A percentile compares a stretch with the other conserved stretches of the same genome.
Evolutionary conservation across 1,140 invertebrate genomes (phyloP).

Genomic region (Mycetomoellerius zeteki): DNA sequence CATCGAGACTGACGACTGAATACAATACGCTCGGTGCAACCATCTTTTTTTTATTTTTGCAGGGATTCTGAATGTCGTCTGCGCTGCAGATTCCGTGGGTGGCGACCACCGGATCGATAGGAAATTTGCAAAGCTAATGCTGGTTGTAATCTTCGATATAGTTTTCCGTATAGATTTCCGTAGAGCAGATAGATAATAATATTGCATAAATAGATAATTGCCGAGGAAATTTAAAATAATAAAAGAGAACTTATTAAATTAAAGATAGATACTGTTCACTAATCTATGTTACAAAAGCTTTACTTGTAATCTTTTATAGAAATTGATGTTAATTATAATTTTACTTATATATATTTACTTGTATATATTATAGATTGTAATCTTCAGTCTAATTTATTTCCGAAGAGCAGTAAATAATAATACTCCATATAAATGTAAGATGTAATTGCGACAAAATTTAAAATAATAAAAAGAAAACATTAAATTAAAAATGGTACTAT

Average conservation of each 20-base stretch:
- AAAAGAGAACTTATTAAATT: background rate
- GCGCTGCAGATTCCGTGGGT: background rate
- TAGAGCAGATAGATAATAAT: background rate
- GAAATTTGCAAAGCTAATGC: background rate
- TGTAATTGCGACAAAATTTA: no score
- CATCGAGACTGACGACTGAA: slow-evolving; percentile 32
- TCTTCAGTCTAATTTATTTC: no score
- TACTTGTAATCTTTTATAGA: background rate
- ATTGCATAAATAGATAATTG: background rate
- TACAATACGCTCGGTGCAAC: slow-evolving; percentile 13
- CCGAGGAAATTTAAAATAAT: background rate
- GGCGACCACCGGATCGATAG: background rate
- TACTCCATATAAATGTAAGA: no score
- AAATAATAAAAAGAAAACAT: no score
- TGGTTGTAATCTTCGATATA: background rate
- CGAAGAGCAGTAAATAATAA: no score
- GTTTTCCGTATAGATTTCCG: background rate
- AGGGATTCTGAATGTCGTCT: background rate
- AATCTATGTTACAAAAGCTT: background rate
- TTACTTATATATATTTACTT: background rate
- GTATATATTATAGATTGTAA: background rate
- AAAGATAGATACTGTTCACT: background rate
- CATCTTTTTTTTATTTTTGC: slow-evolving; percentile 8
- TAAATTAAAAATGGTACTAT: no score
- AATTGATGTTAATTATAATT: slow-evolving; percentile 1